phyloP scores from a whole-genome alignment of 2,797 vertebrate genomes.

The Pseudochirops cupreus region DNA sequence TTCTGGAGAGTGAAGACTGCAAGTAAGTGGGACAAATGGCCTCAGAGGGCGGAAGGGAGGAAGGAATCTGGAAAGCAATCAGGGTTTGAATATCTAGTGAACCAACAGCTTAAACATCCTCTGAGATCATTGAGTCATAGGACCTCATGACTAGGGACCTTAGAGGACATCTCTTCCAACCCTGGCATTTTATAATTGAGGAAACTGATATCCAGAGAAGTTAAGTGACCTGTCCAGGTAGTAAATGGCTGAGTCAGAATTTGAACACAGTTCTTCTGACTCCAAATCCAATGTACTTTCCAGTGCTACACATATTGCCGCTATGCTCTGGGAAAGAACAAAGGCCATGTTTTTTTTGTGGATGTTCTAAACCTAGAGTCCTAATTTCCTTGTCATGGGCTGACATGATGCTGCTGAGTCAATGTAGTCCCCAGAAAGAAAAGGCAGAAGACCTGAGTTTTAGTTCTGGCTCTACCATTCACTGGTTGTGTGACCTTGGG shows the following conservation, averaged over 20 bases:
- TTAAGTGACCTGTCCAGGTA: background rate
- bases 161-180: background rate
- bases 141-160: background rate
- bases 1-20: constrained; percentile 86
- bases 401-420: background rate
- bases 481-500: background rate
- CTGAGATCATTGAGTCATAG: background rate
- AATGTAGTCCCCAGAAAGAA: background rate
- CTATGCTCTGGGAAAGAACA: background rate
- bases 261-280: background rate
- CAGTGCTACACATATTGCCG: background rate
- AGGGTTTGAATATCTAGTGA: background rate
- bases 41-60: background rate
- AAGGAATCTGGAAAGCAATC: background rate
- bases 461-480: background rate
- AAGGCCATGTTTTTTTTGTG: background rate
- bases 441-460: background rate
- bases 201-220: background rate
- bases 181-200: background rate
- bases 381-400: background rate
- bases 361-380: background rate
- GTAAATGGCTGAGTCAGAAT: background rate
- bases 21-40: constrained; percentile 73
- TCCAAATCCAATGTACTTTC: background rate
- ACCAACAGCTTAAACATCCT: background rate